A percentile compares a stretch with the other conserved stretches of the same genome.
phyloP scores from a whole-genome alignment of 2,113 vertebrate genomes.

The Thunnus maccoyii region DNA sequence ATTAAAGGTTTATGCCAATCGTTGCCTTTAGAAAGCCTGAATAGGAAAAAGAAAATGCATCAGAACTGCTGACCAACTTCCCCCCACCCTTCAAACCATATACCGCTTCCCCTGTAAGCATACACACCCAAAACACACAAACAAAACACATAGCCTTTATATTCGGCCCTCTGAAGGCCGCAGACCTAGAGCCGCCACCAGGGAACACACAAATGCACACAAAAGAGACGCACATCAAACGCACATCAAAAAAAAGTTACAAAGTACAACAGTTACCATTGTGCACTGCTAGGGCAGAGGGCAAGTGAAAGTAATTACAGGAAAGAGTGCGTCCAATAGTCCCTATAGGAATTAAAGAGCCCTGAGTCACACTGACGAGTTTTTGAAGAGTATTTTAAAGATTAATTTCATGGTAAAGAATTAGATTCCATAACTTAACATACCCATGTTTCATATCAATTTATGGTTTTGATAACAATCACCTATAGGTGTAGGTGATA shows the following conservation, averaged over 20 bases:
- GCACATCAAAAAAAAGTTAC: conserved; percentile 43
- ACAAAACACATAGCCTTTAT: conserved; percentile 57
- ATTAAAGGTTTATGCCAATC: conserved; percentile 36
- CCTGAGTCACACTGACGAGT: not conserved
- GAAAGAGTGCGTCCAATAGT: not conserved
- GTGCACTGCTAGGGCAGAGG: conserved; percentile 19
- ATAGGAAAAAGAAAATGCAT: conserved; percentile 37
- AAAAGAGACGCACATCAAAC: conserved; percentile 24
- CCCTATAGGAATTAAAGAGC: not conserved
- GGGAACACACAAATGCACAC: conserved; percentile 65
- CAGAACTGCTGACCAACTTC: conserved; percentile 31
- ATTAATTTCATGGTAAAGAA: not conserved
- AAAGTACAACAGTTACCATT: conserved; percentile 32
- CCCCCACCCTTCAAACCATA: conserved; percentile 36
- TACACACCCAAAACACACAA: conserved; percentile 67
- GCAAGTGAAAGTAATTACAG: not conserved
- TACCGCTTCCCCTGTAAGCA: conserved; percentile 58
- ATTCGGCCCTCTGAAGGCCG: conserved; percentile 53
- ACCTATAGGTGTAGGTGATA: not conserved
- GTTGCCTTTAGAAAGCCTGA: conserved; percentile 57
- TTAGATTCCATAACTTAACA: not conserved
- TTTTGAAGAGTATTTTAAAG: not conserved
- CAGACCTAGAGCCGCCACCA: conserved; percentile 67
- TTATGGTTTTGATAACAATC: not conserved
- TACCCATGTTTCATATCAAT: not conserved